These are phyloP conservation scores for Brachionus calyciflorus DNA, from an alignment of 1,140 invertebrate species.

Conservation along the genomic window DNA sequence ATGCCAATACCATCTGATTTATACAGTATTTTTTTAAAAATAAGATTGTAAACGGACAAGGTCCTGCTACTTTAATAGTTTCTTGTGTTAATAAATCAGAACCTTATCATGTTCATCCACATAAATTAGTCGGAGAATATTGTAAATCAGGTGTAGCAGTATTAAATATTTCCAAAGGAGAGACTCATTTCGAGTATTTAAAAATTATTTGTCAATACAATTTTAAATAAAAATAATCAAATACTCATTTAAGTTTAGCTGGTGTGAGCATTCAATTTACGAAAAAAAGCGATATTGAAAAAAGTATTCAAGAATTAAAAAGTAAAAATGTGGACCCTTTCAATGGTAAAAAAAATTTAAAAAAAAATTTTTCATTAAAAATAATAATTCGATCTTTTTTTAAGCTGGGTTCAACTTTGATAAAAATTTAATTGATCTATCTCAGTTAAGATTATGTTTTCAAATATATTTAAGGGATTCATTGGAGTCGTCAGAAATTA, in stretches of 20 bases:
- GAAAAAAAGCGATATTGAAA: constrained; percentile 35
- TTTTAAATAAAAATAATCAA: neutral
- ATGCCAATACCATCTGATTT: neutral
- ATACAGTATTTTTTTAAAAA: neutral
- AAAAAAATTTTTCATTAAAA: neutral
- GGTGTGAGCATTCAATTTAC: constrained; percentile 22
- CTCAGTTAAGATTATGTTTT: constrained; percentile 16
- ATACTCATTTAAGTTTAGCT: neutral
- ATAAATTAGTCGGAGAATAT: neutral
- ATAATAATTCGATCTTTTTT: neutral
- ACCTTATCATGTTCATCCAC: constrained; percentile 21
- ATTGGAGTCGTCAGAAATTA: neutral
- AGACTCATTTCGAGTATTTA: neutral
- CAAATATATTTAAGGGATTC: neutral
- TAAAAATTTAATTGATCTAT: neutral
- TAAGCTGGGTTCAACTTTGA: constrained; percentile 28
- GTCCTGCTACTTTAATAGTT: constrained; percentile 17
- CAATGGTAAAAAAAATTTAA: neutral
- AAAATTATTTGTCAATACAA: neutral
- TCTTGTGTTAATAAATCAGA: constrained; percentile 3
- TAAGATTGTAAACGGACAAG: constrained; percentile 17
- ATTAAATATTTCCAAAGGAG: neutral
- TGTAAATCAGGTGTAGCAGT: constrained; percentile 24
- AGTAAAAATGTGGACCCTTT: constrained; percentile 36
- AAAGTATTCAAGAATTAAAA: constrained; percentile 19